Evolutionary conservation across 2,888 invertebrate genomes (phyloP).

Genomic region (Melipona bicolor): DNA sequence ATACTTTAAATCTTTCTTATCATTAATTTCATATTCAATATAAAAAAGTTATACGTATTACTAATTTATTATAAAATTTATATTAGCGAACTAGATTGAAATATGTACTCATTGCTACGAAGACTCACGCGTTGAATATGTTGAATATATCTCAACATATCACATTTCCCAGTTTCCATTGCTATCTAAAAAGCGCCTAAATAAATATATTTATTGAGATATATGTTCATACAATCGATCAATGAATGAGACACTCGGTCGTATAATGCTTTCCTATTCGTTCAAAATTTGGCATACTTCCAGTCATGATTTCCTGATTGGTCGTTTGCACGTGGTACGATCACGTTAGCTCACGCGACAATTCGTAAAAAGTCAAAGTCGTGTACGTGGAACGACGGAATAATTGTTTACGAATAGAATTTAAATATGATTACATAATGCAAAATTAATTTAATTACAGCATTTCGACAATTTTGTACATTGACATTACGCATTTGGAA

Average conservation of each 20-base stretch:
- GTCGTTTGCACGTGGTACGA: constrained; percentile 46
- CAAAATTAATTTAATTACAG: not conserved
- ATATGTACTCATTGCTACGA: not conserved
- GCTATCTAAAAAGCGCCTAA: not conserved
- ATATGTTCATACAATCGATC: not conserved
- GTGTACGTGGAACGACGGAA: not conserved
- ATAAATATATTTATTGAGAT: not conserved
- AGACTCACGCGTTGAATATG: not conserved
- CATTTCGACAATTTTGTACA: too few relatives aligned
- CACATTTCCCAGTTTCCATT: not conserved
- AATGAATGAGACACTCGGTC: constrained; percentile 15
- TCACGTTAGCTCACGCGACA: constrained; percentile 19
- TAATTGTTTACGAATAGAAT: not conserved
- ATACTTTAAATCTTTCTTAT: not conserved
- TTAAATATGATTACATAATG: not conserved
- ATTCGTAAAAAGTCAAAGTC: not conserved
- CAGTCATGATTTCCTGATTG: constrained; percentile 46
- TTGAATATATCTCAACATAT: not conserved
- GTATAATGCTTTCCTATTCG: constrained; percentile 47
- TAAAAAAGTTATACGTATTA: not conserved
- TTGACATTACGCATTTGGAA: not conserved
- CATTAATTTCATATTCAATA: not conserved
- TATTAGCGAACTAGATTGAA: not conserved
- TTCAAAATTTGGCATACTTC: constrained; percentile 49
- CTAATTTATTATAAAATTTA: not conserved